A percentile compares a stretch with the other conserved stretches of the same genome.
phyloP scores from a whole-genome alignment of 2,113 vertebrate species.

The Mesoclemmys tuberculata region DNA sequence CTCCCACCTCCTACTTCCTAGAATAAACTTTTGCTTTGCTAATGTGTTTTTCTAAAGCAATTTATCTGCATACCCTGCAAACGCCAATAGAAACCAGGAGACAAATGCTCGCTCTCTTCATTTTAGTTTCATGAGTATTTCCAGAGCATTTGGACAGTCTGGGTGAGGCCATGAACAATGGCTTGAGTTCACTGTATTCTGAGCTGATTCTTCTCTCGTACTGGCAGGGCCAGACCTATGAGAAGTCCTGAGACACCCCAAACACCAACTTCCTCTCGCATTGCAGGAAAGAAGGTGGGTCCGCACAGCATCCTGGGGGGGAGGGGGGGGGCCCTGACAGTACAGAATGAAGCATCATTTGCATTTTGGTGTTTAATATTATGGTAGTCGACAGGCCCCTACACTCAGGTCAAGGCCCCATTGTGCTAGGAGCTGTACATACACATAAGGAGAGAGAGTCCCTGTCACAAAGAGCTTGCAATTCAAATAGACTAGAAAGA shows the following conservation, averaged over 20 bases:
- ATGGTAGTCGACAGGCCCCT: too few relatives aligned
- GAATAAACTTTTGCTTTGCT: conserved; percentile 76
- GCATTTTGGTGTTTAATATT: too few relatives aligned
- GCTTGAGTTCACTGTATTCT: not conserved
- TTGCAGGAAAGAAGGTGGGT: not conserved
- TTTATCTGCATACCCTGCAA: conserved; percentile 68
- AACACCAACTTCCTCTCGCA: not conserved
- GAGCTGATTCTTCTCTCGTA: fast-evolving
- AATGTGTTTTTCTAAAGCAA: conserved; percentile 70
- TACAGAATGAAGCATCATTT: not conserved
- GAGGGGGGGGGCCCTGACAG: not conserved
- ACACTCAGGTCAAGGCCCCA: too few relatives aligned
- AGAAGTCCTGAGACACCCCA: too few relatives aligned
- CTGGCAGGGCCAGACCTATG: not conserved
- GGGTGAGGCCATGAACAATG: not conserved
- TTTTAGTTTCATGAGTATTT: not conserved
- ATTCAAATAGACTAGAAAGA: not conserved
- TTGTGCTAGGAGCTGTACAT: too few relatives aligned
- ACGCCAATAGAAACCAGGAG: not conserved
- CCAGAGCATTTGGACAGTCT: not conserved
- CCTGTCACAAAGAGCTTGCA: too few relatives aligned
- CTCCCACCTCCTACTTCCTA: conserved; percentile 73
- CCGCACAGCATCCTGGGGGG: too few relatives aligned
- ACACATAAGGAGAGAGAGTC: too few relatives aligned
- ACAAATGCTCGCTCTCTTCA: conserved; percentile 1